A percentile compares a stretch with the other conserved stretches of the same genome.
phyloP scores from a whole-genome alignment of 1,140 invertebrate species.

The Cardiocondyla obscurior region DNA sequence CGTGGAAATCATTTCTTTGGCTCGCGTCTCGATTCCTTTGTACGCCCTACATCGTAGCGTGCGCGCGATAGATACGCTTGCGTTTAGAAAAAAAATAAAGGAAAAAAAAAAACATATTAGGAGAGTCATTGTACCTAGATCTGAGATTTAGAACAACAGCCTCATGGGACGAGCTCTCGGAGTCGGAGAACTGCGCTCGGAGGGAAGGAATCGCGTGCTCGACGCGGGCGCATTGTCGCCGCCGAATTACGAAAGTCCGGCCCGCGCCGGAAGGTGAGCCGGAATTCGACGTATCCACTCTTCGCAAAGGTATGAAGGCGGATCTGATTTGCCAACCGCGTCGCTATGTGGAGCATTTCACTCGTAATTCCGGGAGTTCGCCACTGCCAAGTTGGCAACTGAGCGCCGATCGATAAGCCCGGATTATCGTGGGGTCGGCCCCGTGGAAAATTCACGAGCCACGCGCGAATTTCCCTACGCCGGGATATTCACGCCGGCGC shows the following conservation, averaged over 20 bases:
- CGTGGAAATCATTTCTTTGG: constrained; percentile 20
- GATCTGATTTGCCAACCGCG: constrained; percentile 58
- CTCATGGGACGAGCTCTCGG: neutral
- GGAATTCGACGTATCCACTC: constrained; percentile 35
- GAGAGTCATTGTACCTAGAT: neutral
- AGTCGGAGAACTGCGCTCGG: too few species aligned
- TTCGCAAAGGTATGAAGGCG: constrained; percentile 60
- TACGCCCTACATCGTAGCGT: neutral
- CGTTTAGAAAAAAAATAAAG: neutral
- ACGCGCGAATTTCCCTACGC: neutral
- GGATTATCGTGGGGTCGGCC: constrained; percentile 67
- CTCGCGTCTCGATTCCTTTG: neutral
- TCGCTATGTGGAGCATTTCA: constrained; percentile 69
- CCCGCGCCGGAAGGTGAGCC: constrained; percentile 8
- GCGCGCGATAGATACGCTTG: neutral
- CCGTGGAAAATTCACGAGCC: constrained; percentile 1
- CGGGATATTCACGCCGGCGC: constrained; percentile 10
- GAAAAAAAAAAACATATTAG: too few species aligned
- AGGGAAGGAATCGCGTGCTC: neutral
- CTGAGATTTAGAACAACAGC: neutral
- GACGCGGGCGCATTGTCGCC: neutral
- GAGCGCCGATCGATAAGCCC: constrained; percentile 70
- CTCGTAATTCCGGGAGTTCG: constrained; percentile 70
- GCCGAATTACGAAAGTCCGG: neutral
- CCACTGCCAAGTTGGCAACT: constrained; percentile 72